Base-by-base conservation (phyloP, 2,888 invertebrate genomes). In the Philopedon plagiatum region DNA sequence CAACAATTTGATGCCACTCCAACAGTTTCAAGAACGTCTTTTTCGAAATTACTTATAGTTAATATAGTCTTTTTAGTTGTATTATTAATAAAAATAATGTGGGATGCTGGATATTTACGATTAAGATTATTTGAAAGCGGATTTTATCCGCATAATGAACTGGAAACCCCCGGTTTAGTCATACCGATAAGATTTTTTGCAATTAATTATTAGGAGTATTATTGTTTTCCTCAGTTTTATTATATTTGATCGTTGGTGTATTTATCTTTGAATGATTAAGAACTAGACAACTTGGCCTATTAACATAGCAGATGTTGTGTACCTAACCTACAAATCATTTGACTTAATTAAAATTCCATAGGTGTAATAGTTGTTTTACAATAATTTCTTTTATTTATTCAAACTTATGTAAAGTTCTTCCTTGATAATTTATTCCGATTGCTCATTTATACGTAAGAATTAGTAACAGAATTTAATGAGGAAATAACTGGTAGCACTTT, bases 261-360 rank as follows among this genome's bases (percentile, higher is more conserved):
- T 54, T 54, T 54, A 54, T 54, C 8, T 15, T 13, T 54, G 8
- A 29, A 13, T 26, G 19, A 49, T 49, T 26, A 13, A 54, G 29
- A 7, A 29, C 29, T 29, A 46, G 18, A 2, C 15, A 54, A 18
- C 29, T 9, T 32, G 29, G 15, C 51, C 51, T 54, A 54, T 13
- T 54, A 15, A 29, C 29, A 54, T 8, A 26, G 18, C 51, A 54
- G 51, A 54, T 54, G 51, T 54, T 54, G 51, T 29, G 15, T 54
- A 15, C 29, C 3, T 46, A 21, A 54, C 51, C n/a, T 26, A 54
- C 18, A 9, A 54, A 29, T 54, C 7, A n/a, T 21, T 46, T 19
- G 26, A 13, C 11, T 15, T 26, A 26, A 11, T 13, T 49, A 13
- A 15, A n/a, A 54, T 29, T 18, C 29, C 7, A 15, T 29, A 18